Evolutionary conservation across 2,113 vertebrate genomes (phyloP), one percentile per base, ranked within the genome.

Genomic region (Speoplatyrhinus poulsoni): DNA sequence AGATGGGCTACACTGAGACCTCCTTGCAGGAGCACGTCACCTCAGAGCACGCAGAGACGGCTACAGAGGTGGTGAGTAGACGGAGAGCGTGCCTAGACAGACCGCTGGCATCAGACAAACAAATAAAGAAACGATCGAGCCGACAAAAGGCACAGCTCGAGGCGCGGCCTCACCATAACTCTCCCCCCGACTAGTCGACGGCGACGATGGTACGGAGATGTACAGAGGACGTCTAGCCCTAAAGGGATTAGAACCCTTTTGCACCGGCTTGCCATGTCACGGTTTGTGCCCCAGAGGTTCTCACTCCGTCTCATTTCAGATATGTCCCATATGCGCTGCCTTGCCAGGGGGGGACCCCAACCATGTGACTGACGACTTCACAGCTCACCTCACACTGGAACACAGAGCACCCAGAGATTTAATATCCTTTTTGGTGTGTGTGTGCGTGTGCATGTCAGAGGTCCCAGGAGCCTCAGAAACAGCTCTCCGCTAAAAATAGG

Each of bases 331-430:
- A 89, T 99, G 97, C 90, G 98, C 98, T 84, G 97, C 98, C 59
- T 95, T 99, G 92, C 98, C 98, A 78, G 98, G 98, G 89, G 98
- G 98, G 26, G 98, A 99, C 90, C 98, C 98, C 1, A 99, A 99
- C 95, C 98, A 99, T 47, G 96, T 99, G 83, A 99, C 98, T 57
- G 98, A 99, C 86, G 98, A 99, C 93, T 99, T 99, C 80, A 96
- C 98, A 91, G 96, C 97, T 93, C 98, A 99, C 92, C 96, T 99
- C 89, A 98, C 97, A 91, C 96, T 99, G 86, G 98, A 99, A 95
- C 98, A 99, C 93, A 96, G 98, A 95, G 96, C 98, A 88, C 96
- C 96, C 91, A 96, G 98, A 95, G 98, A 99, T 94, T 94, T 99
- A 95, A 99, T 99, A 99, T 99, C 98, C 96, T 99, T 98, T 90